These are phyloP conservation scores for Tupaia tana DNA, from an alignment of 2,113 vertebrate species.

Conservation along the genomic window DNA sequence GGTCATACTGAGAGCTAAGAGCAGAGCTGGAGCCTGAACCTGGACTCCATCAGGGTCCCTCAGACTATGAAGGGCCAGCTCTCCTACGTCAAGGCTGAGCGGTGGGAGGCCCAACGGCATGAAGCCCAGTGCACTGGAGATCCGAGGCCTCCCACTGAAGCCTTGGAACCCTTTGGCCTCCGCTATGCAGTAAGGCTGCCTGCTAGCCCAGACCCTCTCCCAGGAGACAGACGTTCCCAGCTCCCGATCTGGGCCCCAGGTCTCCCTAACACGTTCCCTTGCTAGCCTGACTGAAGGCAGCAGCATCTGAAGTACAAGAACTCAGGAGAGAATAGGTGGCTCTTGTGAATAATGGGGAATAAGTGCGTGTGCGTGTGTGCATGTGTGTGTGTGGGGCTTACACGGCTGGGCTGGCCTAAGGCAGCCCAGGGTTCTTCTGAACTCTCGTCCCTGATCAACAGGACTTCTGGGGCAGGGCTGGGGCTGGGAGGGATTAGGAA, in stretches of 20 bases:
- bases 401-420: not conserved
- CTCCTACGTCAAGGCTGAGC: not conserved
- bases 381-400: not conserved
- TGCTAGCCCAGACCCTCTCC: not conserved
- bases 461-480: slow-evolving; percentile 28
- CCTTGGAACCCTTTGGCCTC: not conserved
- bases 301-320: slow-evolving; percentile 28
- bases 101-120: not conserved
- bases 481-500: slow-evolving; percentile 48
- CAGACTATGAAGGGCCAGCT: not conserved
- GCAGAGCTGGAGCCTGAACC: slow-evolving; percentile 9
- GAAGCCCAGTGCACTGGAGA: not conserved
- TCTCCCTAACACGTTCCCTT: not conserved
- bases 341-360: not conserved
- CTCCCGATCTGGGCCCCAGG: not conserved
- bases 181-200: not conserved
- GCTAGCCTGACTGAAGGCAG: slow-evolving; percentile 2
- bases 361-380: not conserved
- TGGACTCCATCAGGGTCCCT: not conserved
- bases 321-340: not conserved
- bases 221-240: not conserved
- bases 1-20: not conserved
- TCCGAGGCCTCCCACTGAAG: not conserved
- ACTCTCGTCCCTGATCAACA: not conserved
- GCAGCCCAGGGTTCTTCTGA: slow-evolving; percentile 25